Conservation (phyloP, 2,113 vertebrate species). For the Brachypodius melanocephalos region DNA sequence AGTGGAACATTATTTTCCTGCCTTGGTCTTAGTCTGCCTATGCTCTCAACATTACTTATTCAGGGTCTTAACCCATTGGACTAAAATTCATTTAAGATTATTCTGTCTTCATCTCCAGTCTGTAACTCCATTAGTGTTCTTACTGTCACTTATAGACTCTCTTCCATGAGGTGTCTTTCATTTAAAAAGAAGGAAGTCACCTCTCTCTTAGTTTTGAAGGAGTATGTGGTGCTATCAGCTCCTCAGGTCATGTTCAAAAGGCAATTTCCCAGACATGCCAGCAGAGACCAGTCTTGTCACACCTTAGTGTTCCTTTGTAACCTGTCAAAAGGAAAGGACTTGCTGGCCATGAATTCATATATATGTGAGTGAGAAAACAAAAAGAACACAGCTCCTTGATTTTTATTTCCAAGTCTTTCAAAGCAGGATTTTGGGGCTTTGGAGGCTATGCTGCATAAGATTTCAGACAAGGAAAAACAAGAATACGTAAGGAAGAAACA, state of each 20-base stretch:
- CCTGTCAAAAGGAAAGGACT: background rate
- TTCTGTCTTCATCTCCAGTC: background rate
- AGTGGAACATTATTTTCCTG: background rate
- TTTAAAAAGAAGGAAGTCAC: background rate
- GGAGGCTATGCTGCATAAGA: background rate
- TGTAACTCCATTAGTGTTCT: background rate
- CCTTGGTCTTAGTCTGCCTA: background rate
- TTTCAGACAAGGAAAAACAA: background rate
- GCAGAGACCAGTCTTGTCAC: slow-evolving; percentile 26
- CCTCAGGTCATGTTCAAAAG: background rate
- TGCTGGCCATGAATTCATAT: background rate
- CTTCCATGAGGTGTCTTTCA: background rate
- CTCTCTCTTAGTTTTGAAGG: background rate
- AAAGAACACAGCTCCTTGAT: background rate
- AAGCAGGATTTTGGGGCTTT: background rate
- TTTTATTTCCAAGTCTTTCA: background rate
- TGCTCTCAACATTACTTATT: background rate
- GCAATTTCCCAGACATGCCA: background rate
- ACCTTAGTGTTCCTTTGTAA: background rate
- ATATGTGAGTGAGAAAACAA: background rate
- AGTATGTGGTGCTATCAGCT: background rate
- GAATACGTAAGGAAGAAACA: background rate
- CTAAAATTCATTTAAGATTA: background rate
- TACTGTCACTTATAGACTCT: background rate
- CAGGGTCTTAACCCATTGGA: background rate